These are phyloP conservation scores for Chirona hameri DNA, from an alignment of 2,888 invertebrate species.

Conservation along the genomic window DNA sequence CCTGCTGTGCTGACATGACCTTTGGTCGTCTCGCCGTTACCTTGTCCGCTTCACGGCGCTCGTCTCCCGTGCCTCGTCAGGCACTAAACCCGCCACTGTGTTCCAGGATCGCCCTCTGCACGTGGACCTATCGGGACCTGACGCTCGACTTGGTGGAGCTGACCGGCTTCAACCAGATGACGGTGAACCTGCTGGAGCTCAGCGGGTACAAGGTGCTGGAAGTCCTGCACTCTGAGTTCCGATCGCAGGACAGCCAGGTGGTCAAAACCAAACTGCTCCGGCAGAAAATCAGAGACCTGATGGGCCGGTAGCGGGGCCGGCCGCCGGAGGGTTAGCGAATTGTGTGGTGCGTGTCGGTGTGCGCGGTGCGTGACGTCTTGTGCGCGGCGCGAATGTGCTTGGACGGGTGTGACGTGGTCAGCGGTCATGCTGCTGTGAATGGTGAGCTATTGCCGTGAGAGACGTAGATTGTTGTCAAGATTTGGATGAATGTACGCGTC, in stretches of 20 bases:
- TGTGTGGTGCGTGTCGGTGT: too few species aligned
- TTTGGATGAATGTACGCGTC: too few species aligned
- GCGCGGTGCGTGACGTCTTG: too few species aligned
- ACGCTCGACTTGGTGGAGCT: constrained; percentile 35
- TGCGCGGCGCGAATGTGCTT: too few species aligned
- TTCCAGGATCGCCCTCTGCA: constrained; percentile 32
- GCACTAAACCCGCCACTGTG: neutral
- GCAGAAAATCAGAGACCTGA: neutral
- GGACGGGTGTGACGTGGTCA: too few species aligned
- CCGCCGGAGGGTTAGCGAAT: neutral
- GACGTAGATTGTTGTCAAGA: too few species aligned
- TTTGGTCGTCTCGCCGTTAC: too few species aligned
- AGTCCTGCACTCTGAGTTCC: constrained; percentile 34
- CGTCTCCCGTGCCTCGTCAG: too few species aligned
- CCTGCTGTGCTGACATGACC: too few species aligned
- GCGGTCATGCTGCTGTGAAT: too few species aligned
- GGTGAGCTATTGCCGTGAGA: too few species aligned
- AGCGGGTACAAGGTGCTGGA: constrained; percentile 33
- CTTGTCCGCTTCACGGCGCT: too few species aligned
- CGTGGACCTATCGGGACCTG: constrained; percentile 36
- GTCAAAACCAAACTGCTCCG: neutral
- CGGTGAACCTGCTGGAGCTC: constrained; percentile 32
- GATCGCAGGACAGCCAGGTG: neutral
- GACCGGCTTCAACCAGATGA: constrained; percentile 34
- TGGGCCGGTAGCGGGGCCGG: neutral